Evolutionary conservation across 2,888 invertebrate genomes (phyloP).

Genomic region (Drosophila fulvimacula): DNA sequence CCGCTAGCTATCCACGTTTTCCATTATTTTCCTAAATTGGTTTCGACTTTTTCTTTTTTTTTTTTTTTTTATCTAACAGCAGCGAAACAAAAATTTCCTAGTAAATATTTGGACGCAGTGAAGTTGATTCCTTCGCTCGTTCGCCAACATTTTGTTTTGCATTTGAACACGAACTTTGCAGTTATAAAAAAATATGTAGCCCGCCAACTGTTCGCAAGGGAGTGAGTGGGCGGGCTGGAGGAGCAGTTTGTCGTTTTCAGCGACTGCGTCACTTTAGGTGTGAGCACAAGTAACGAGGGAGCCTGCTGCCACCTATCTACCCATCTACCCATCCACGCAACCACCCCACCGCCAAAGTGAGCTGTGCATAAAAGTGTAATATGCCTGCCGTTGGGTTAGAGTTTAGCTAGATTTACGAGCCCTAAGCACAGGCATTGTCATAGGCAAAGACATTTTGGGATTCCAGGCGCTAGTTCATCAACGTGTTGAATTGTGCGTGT

Average conservation of each 20-base stretch:
- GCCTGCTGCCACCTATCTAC: neutral
- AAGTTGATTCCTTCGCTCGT: conserved; percentile 24
- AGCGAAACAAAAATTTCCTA: conserved; percentile 28
- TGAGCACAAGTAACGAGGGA: neutral
- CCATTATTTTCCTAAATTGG: conserved; percentile 73
- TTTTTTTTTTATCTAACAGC: conserved; percentile 12
- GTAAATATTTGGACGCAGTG: conserved; percentile 50
- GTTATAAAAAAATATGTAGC: conserved; percentile 48
- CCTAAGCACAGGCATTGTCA: conserved; percentile 27
- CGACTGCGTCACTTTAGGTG: neutral
- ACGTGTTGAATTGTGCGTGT: conserved; percentile 66
- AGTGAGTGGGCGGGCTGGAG: neutral
- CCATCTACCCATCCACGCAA: conserved; percentile 10
- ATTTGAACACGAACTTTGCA: conserved; percentile 60
- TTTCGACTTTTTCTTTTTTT: conserved; percentile 31
- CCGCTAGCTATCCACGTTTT: conserved; percentile 41
- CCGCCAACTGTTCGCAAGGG: neutral
- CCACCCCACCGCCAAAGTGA: neutral
- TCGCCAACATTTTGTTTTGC: conserved; percentile 43
- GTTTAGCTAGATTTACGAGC: conserved; percentile 63
- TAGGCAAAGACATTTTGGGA: conserved; percentile 22
- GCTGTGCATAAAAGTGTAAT: conserved; percentile 66
- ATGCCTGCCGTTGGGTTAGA: conserved; percentile 36
- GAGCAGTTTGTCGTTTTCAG: conserved; percentile 7
- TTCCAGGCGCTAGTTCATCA: conserved; percentile 60